These are phyloP conservation scores for Struthio camelus DNA, from an alignment of 2,113 vertebrate species.

Conservation along the genomic window DNA sequence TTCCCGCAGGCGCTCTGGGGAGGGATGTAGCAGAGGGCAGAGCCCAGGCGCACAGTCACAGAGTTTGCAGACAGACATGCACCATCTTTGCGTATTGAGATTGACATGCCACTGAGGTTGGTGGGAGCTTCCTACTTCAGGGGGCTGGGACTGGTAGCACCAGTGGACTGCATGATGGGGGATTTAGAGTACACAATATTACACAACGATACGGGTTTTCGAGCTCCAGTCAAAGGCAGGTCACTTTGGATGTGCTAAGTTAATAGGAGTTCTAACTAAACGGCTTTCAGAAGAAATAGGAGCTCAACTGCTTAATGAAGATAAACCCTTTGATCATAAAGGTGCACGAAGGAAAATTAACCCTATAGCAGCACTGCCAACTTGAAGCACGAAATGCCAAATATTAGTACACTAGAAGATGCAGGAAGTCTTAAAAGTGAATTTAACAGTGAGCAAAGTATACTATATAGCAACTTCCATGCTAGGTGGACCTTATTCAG, in stretches of 20 bases:
- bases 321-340: neutral
- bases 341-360: neutral
- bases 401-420: neutral
- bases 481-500: neutral
- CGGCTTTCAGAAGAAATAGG: neutral
- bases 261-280: neutral
- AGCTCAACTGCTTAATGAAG: neutral
- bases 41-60: neutral
- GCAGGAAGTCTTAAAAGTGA: neutral
- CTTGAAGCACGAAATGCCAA: neutral
- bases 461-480: neutral
- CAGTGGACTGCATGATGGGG: neutral
- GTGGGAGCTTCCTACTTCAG: neutral
- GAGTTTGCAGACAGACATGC: neutral
- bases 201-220: fast-evolving
- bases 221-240: neutral
- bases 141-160: neutral
- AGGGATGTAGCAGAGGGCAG: neutral
- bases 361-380: neutral
- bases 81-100: fast-evolving
- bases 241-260: neutral
- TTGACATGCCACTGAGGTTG: neutral
- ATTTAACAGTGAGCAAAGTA: neutral
- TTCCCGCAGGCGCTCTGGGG: neutral
- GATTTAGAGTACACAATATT: neutral